Evolutionary conservation across 2,888 invertebrate species (phyloP), one percentile per base, ranked within the genome.

Genomic region (Deilephila elpenor): DNA sequence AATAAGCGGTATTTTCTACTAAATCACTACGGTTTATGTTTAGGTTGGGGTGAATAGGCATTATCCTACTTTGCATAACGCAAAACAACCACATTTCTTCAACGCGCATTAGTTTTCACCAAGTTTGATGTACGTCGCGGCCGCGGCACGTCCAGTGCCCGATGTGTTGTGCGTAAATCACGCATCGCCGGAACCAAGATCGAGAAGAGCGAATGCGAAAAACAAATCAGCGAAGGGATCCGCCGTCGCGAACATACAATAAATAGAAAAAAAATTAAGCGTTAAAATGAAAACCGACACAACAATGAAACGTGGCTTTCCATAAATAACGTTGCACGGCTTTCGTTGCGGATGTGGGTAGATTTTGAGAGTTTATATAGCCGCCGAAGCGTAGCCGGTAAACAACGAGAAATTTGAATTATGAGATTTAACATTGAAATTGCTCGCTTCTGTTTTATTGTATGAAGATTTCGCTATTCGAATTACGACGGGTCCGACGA

Each of bases 281-380:
- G 89, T 88, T 88, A 86, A 91, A 93, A 93, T 91, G 89, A 89
- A 92, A 91, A 90, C 88, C 88, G 87, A 91, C 90, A 91, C 90
- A 92, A 93, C 91, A 93, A 93, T 92, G 92, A 91, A 93, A 91
- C 91, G 89, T 89, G 87, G 91, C 88, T 91, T 89, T 89, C 88
- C 92, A 93, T 93, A 93, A 93, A 94, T 92, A 93, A 94, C 91
- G 83, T 85, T 91, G 90, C 90, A 91, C 89, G 91, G 67, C 91
- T 91, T 91, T 92, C 90, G 89, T 89, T 89, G 89, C 90, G 92
- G 91, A 93, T 93, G 92, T 91, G 91, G 91, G 92, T 93, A 91
- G 90, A 90, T 91, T 91, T 90, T 89, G 89, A 91, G 91, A 91
- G 91, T 92, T 92, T 91, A 91, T 90, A 91, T 88, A 91, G 85